Percentiles rank a stretch among this genome's conserved stretches.
Evolutionary conservation across 2,888 invertebrate genomes (phyloP).

Genomic region (Ferdinandea cuprea): DNA sequence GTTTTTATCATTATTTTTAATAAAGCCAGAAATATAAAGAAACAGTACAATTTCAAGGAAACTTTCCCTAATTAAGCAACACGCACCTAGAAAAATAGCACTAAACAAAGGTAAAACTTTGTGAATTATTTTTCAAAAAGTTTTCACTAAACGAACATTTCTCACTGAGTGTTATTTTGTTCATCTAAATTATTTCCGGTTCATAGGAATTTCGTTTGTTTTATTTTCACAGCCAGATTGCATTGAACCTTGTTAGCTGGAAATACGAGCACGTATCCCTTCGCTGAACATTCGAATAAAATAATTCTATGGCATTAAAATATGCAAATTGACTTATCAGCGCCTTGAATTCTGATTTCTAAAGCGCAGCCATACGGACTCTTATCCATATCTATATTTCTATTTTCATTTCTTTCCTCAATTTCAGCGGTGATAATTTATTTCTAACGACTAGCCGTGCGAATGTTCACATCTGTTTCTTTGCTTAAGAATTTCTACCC

Average conservation of each 20-base stretch:
- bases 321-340: no score
- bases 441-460: neutral
- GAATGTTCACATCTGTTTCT: neutral
- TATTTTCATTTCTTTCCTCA: neutral
- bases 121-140: neutral
- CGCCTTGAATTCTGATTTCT: no score
- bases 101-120: neutral
- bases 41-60: neutral
- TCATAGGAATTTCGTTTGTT: neutral
- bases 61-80: neutral
- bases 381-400: no score
- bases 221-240: no score
- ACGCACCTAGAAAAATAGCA: neutral
- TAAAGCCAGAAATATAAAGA: neutral
- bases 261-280: no score
- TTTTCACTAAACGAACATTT: neutral
- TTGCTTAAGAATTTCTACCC: neutral
- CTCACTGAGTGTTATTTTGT: neutral
- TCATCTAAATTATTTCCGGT: neutral
- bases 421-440: neutral
- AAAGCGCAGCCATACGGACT: no score
- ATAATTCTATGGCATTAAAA: no score
- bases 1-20: neutral
- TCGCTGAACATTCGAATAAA: no score
- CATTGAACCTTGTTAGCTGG: neutral